Evolutionary conservation across 1,140 invertebrate genomes (phyloP).

Genomic region (Pogonognathellus flavescens): DNA sequence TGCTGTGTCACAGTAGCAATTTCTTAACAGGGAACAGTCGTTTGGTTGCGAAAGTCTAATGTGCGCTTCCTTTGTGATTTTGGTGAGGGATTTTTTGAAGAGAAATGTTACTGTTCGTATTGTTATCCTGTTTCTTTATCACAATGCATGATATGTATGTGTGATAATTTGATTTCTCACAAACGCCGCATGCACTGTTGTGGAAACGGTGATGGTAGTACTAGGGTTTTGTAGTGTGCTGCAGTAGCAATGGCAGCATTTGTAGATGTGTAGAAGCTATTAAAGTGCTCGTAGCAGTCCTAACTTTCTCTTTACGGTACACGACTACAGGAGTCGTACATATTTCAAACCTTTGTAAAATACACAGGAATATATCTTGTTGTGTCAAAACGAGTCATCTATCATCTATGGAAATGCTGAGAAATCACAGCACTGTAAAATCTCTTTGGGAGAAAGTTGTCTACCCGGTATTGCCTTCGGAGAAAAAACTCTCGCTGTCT

Average conservation of each 20-base stretch:
- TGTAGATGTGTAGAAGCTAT: no score
- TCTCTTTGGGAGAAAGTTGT: conserved; percentile 3
- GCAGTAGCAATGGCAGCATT: background rate
- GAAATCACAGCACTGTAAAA: conserved; percentile 30
- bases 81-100: background rate
- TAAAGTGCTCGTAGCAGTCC: no score
- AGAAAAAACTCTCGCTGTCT: background rate
- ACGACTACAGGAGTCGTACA: background rate
- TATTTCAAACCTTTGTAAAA: conserved; percentile 4
- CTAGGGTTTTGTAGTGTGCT: background rate
- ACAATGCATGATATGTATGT: background rate
- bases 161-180: conserved; percentile 1
- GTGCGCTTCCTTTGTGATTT: no score
- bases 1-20: background rate
- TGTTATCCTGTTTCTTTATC: background rate
- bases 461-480: background rate
- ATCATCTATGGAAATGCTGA: conserved; percentile 35
- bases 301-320: no score
- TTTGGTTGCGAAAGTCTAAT: no score
- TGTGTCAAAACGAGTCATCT: conserved; percentile 30
- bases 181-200: background rate
- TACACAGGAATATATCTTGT: conserved; percentile 7
- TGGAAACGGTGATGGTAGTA: background rate
- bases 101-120: background rate
- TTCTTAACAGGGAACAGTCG: background rate